A percentile compares a stretch with the other conserved stretches of the same genome.
Conservation (phyloP, 2,888 invertebrate genomes). For the Notocelia uddmanniana region DNA sequence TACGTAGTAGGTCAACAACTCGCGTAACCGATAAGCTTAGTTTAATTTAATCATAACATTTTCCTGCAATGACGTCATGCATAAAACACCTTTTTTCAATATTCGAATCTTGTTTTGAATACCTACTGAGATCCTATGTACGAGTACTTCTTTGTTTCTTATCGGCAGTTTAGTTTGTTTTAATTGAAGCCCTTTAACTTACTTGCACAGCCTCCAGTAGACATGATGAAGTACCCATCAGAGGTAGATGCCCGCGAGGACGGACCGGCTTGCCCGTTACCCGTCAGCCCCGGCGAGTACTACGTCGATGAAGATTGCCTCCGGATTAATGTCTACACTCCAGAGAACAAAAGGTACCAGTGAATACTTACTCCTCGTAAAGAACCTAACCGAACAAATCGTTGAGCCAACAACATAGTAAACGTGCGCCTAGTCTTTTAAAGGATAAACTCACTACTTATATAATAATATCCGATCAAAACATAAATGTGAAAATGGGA, state of each 20-base stretch:
- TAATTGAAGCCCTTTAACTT: too few species aligned
- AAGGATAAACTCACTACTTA: too few species aligned
- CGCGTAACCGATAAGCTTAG: too few species aligned
- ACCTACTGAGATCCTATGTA: too few species aligned
- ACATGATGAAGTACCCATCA: slow-evolving; percentile 76
- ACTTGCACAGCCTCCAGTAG: slow-evolving; percentile 77
- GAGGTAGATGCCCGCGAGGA: slow-evolving; percentile 85
- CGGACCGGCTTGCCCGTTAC: slow-evolving; percentile 85
- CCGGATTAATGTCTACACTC: slow-evolving; percentile 87
- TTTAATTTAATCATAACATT: too few species aligned
- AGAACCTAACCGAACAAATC: background rate
- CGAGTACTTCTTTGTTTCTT: background rate
- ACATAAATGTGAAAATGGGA: too few species aligned
- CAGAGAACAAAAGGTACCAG: slow-evolving; percentile 53
- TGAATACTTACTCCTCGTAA: background rate
- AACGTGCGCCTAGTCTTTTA: background rate
- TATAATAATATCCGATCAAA: too few species aligned
- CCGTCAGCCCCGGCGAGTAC: slow-evolving; percentile 57
- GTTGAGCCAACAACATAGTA: background rate
- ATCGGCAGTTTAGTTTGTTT: background rate
- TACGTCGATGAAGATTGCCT: slow-evolving; percentile 87
- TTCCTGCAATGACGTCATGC: too few species aligned
- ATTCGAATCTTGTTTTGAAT: background rate
- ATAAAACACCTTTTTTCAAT: background rate
- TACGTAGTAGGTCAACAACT: too few species aligned